Base-by-base conservation (phyloP, 2,113 vertebrate genomes). In the Malaclemys terrapin region DNA sequence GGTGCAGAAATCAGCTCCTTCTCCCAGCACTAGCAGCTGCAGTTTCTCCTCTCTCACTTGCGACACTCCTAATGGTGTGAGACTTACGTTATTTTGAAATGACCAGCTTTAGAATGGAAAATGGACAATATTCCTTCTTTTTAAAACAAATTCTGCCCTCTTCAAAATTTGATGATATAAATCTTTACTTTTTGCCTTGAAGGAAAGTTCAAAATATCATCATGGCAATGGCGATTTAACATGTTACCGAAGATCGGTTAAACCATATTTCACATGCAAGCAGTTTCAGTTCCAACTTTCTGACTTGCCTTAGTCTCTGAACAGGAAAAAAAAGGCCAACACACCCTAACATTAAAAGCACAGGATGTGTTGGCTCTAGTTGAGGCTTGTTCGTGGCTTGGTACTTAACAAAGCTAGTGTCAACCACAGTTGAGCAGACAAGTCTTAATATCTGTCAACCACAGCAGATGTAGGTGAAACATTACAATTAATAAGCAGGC, bases 381-480 rank as follows among this genome's bases (percentile, higher is more conserved):
- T 0, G 2, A 47, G 10, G 54, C 86, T 86, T 91, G 92, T 82
- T 85, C 90, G 75, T 16, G 27, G 1, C 87, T 86, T 93, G 87
- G 57, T 84, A 79, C 38, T 84, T 84, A 69, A 84, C 81, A 85
- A 84, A 91, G 54, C 54, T 88, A 76, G 45, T 78, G 53, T 91
- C 90, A 91, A 76, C 59, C 45, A 27, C 42, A 88, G 83, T 80
- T 80, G 78, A 88, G 56, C 53, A 50, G n/a, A 50, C 31, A 84
- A 80, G 31, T 56, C n/a, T 89, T 92, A 80, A 57, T 69, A 92
- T 57, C 81, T 72, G 91, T 88, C 57, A 92, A 50, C 91, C 86
- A 10, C 86, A 89, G 4, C 16, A 12, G 85, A 72, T 42, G 79
- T 42, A 52, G 80, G 25, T 29, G 72, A 78, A 50, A 69, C n/a